A percentile compares a stretch with the other conserved stretches of the same genome.
Conservation (phyloP, 2,797 vertebrate genomes). For the Schizopygopsis pylzovi region DNA sequence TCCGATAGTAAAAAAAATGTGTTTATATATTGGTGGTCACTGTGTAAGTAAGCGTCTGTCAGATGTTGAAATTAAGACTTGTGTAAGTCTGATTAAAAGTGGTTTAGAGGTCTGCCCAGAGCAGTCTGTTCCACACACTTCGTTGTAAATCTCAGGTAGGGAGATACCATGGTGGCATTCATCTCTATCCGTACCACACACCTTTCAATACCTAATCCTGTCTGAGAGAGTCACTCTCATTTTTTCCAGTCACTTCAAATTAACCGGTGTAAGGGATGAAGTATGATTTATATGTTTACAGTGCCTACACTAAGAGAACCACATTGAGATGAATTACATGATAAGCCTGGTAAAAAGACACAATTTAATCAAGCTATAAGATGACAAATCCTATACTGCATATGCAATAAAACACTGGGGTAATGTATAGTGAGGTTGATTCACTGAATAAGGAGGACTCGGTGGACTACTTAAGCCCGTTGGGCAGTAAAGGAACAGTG, state of each 20-base stretch:
- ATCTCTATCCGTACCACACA: conserved; percentile 69
- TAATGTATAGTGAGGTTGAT: neutral
- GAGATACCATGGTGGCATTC: conserved; percentile 72
- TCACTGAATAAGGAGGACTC: conserved; percentile 59
- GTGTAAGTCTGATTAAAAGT: conserved; percentile 63
- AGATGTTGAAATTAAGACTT: conserved; percentile 69
- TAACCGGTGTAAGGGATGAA: conserved; percentile 71
- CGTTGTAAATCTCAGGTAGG: conserved; percentile 75
- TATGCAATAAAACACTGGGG: neutral
- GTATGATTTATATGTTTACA: conserved; percentile 69
- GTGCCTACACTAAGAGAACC: conserved; percentile 53
- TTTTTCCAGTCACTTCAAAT: conserved; percentile 77
- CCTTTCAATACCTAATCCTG: conserved; percentile 50
- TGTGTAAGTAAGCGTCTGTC: conserved; percentile 68
- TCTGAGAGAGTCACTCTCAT: conserved; percentile 69
- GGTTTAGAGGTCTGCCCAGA: conserved; percentile 68
- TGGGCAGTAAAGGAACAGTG: conserved; percentile 65
- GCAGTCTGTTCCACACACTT: conserved; percentile 63
- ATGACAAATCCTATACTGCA: neutral
- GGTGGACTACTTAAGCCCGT: conserved; percentile 60
- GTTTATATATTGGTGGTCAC: conserved; percentile 73
- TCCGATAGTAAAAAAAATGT: conserved; percentile 67
- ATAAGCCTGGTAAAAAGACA: neutral
- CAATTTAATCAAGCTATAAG: neutral
- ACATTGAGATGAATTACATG: neutral